Conservation (phyloP, 2,113 vertebrate genomes). For the Gymnocephalus cernua region DNA sequence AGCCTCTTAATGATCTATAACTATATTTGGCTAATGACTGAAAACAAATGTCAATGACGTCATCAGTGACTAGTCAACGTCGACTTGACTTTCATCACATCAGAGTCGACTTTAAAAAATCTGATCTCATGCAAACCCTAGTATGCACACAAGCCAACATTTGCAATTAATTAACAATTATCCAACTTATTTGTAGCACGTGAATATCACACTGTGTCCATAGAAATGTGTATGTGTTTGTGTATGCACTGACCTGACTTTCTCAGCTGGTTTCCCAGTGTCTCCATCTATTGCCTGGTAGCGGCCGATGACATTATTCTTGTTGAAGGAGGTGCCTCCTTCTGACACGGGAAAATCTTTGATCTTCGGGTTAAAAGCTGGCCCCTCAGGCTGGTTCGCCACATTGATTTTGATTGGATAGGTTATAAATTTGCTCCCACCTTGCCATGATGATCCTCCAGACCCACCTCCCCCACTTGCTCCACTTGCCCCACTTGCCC, state of each 20-base stretch:
- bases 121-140: too few relatives aligned
- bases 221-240: neutral
- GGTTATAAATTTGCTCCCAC: conserved; percentile 36
- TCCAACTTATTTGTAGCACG: too few relatives aligned
- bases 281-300: conserved; percentile 89
- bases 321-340: conserved; percentile 55
- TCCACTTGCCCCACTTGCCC: accelerated
- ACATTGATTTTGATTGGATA: conserved; percentile 86
- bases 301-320: conserved; percentile 75
- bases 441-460: conserved; percentile 10
- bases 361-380: conserved; percentile 85
- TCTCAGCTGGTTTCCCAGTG: conserved; percentile 85
- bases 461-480: neutral
- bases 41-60: too few relatives aligned
- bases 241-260: conserved; percentile 86
- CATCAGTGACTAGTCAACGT: too few relatives aligned
- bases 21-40: too few relatives aligned
- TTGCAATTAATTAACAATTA: too few relatives aligned
- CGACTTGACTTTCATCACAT: too few relatives aligned
- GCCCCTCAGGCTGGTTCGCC: conserved; percentile 87
- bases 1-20: too few relatives aligned
- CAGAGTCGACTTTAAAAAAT: too few relatives aligned
- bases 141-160: too few relatives aligned
- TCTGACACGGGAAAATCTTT: conserved; percentile 82
- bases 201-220: too few relatives aligned